A percentile compares a stretch with the other conserved stretches of the same genome.
Conservation (phyloP, 2,888 invertebrate genomes). For the Perizoma flavofasciatum region DNA sequence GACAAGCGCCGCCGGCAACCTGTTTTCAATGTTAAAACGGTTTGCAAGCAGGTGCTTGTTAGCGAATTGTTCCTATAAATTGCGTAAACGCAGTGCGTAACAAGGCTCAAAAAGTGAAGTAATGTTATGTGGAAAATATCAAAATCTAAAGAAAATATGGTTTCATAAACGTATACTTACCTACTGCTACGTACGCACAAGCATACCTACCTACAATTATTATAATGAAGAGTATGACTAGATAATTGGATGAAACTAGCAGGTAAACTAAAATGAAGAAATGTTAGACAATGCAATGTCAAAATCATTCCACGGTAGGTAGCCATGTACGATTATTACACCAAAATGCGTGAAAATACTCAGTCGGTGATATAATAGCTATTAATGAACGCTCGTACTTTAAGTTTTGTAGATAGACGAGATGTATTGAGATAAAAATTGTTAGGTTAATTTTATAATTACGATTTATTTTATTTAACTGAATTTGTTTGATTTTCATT, state of each 20-base stretch:
- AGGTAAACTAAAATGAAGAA: slow-evolving; percentile 30
- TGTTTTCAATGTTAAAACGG: slow-evolving; percentile 8
- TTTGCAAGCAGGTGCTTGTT: slow-evolving; percentile 25
- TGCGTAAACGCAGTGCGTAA: slow-evolving; percentile 31
- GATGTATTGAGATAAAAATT: not conserved
- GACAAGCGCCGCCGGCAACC: not conserved
- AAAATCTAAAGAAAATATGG: no score
- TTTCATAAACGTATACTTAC: no score
- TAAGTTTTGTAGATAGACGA: not conserved
- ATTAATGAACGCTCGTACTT: not conserved
- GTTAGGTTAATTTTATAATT: not conserved
- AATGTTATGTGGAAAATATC: no score
- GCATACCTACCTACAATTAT: not conserved
- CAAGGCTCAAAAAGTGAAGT: not conserved
- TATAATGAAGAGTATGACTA: slow-evolving; percentile 16
- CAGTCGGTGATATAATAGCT: slow-evolving; percentile 35
- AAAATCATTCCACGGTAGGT: slow-evolving; percentile 39
- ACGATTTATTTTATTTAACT: no score
- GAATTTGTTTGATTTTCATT: no score
- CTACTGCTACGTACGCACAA: no score
- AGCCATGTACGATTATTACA: slow-evolving; percentile 30
- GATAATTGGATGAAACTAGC: slow-evolving; percentile 20
- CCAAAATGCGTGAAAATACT: slow-evolving; percentile 38
- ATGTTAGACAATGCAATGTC: slow-evolving; percentile 42
- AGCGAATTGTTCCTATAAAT: slow-evolving; percentile 30